Base-by-base conservation (phyloP, 2,888 invertebrate genomes). In the Aelia acuminata region DNA sequence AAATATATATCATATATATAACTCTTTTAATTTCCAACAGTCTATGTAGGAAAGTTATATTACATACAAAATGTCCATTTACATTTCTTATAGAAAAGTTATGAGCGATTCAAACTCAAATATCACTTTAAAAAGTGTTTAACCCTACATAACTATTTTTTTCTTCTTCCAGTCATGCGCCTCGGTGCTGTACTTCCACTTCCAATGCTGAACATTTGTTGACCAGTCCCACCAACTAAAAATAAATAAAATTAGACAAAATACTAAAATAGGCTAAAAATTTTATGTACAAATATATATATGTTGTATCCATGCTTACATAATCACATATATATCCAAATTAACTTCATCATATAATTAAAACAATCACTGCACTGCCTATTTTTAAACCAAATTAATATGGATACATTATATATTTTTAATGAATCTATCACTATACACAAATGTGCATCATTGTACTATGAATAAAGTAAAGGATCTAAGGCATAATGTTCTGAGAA, bases 151-250 rank as follows among this genome's bases (percentile, higher is more conserved):
- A 50, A 43, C 63, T 87, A 87, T 80, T 87, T 87, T 50, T 87
- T 87, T 84, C 87, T 4, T 11, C 87, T 48, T 49, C 49, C 87
- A 48, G 87, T 48, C 43, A 80, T 63, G 8, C 80, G 84, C 48
- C 89, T 47, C 4, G 89, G 89, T 4, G 88, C 89, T 18, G 89
- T 87, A 43, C 80, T 88, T 20, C 89, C 89, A 87, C 89, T 89
- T 47, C 89, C 89, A n/a, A 89, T 89, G 63, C 89, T 89, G 88
- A 89, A 89, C 89, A 89, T 89, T 18, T 88, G 87, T 75, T 70
- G 87, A 35, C 87, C 88, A 49, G 63, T 26, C n/a, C 87, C 87
- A 49, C 87, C 87, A 80, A 87, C 87, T 87, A 53, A 50, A 84
- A 84, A 85, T 11, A 85, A 50, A 35, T 35, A 18, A 49, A 85